Evolutionary conservation across 1,140 invertebrate genomes (phyloP).

Genomic region (Pinna nobilis): DNA sequence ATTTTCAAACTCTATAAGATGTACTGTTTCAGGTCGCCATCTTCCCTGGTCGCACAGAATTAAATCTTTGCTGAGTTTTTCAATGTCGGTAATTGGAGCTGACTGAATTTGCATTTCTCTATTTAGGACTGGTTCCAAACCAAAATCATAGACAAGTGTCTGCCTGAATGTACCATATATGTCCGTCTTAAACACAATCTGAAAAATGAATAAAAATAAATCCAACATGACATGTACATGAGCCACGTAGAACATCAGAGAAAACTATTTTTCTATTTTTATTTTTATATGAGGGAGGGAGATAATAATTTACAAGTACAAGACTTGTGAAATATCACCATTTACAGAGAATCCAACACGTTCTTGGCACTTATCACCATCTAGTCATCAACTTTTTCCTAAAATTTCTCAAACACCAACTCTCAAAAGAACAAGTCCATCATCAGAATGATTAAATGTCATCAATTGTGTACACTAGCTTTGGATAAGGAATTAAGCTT

Average conservation of each 20-base stretch:
- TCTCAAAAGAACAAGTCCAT: no score
- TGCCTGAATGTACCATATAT: conserved; percentile 89
- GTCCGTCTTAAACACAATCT: conserved; percentile 82
- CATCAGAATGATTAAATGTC: no score
- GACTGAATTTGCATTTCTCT: conserved; percentile 87
- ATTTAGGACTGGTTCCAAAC: conserved; percentile 82
- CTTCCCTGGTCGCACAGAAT: conserved; percentile 76
- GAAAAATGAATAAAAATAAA: conserved; percentile 27
- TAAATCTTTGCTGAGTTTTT: conserved; percentile 80
- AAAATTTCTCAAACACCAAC: no score
- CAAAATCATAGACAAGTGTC: conserved; percentile 87
- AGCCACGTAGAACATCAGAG: not conserved
- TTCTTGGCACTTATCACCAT: no score
- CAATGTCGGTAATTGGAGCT: conserved; percentile 81
- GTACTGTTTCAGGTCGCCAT: conserved; percentile 79
- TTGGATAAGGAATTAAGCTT: no score
- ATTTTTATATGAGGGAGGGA: not conserved
- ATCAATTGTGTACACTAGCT: no score
- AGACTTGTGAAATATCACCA: no score
- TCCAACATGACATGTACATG: no score
- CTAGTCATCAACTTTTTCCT: no score
- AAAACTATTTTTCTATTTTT: not conserved
- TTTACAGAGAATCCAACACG: no score
- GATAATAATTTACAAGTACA: no score
- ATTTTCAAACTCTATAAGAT: conserved; percentile 80